Evolutionary conservation across 2,888 invertebrate genomes (phyloP).

Genomic region (Lampropteryx suffumata): DNA sequence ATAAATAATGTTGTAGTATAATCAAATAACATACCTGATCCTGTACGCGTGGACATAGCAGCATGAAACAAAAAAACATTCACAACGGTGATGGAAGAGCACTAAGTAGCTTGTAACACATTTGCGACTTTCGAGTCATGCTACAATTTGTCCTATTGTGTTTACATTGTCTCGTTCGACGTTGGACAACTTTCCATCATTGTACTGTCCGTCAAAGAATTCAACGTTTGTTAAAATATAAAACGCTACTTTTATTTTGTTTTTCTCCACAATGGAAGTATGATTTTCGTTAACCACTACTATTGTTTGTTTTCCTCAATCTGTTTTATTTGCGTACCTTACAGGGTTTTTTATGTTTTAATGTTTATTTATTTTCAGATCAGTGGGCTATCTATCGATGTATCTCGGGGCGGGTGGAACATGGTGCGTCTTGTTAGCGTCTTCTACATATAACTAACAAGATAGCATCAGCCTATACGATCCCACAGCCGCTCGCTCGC

Average conservation of each 20-base stretch:
- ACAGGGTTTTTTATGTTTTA: conserved; percentile 39
- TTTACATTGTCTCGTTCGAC: conserved; percentile 52
- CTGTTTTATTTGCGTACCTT: conserved; percentile 33
- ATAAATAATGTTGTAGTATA: conserved; percentile 1
- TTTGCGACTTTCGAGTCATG: conserved; percentile 56
- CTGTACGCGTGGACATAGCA: conserved; percentile 43
- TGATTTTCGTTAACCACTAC: conserved; percentile 34
- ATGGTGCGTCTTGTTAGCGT: conserved; percentile 63
- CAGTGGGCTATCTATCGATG: conserved; percentile 43
- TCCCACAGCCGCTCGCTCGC: conserved; percentile 40
- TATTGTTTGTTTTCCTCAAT: conserved; percentile 29
- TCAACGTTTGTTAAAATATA: conserved; percentile 42
- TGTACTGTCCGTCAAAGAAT: conserved; percentile 56
- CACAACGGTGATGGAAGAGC: conserved; percentile 29
- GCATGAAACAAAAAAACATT: conserved; percentile 64
- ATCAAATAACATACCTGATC: conserved; percentile 70
- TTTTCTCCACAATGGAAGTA: conserved; percentile 28
- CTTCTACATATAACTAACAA: conserved; percentile 65
- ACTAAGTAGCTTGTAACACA: conserved; percentile 26
- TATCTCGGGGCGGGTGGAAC: conserved; percentile 45
- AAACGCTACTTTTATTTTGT: conserved; percentile 39
- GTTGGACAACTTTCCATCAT: conserved; percentile 61
- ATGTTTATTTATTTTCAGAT: conserved; percentile 12
- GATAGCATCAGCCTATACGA: conserved; percentile 58
- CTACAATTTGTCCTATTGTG: conserved; percentile 60